Evolutionary conservation across 2,888 invertebrate species (phyloP), one percentile per base, ranked within the genome.

Genomic region (Mythimna impura): DNA sequence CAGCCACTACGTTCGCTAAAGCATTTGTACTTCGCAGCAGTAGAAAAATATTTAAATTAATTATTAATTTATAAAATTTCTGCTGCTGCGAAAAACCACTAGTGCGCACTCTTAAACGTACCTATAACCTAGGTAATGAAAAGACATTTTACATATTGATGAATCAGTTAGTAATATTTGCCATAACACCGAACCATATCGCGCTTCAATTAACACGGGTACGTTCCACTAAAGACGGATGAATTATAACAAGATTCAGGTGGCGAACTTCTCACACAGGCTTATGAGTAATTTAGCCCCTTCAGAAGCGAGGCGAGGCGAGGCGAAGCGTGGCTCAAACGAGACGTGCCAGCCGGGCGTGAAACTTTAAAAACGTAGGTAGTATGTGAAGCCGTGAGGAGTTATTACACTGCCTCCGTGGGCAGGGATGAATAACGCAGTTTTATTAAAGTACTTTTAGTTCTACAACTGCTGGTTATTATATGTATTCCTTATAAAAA

Each of bases 301-400:
- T 64, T 40, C n/a, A 52, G 20, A 62, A 50, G 61, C 61, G 73
- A 65, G 60, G 58, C 61, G 20, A 62, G 34, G 22, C 64, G 47
- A 40, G 47, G 34, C 58, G 57, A 20, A 17, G 62, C 62, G 55
- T 14, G 30, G n/a, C 57, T 66, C 55, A 73, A 72, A 54, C 54
- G 47, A 60, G 47, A 36, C 22, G 60, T 34, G 30, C 55, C 60
- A 73, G 66, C 62, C 34, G 74, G 52, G 61, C 62, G 74, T 63
- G 43, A 66, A 80, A 57, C 25, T 80, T 80, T 62, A 74, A 80
- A 80, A 66, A 52, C 75, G 40, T 62, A 43, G 50, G 40, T 62
- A 43, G 50, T n/a, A 43, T 36, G 10, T 72, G 52, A 34, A 74
- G 17, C 55, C 6, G n/a, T 52, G 55, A 57, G 66, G 52, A 80